phyloP scores from a whole-genome alignment of 2,113 vertebrate genomes.

The Talpa occidentalis region DNA sequence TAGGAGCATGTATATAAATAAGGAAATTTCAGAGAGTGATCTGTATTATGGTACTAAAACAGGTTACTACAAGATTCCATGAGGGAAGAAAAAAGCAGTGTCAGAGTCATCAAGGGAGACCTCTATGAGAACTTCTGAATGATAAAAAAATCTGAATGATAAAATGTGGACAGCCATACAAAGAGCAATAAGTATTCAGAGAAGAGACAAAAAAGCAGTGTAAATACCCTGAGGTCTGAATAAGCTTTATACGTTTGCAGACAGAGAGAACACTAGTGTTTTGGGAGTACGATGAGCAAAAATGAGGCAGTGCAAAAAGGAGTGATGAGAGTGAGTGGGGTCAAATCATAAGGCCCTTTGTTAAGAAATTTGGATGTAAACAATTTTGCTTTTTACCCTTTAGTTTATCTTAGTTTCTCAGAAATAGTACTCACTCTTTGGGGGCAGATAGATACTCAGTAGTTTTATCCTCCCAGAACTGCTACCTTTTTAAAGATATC shows the following conservation, averaged over 20 bases:
- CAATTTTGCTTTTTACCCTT: not conserved
- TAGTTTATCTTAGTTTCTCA: not conserved
- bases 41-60: slow-evolving; percentile 13
- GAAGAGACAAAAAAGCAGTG: not conserved
- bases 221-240: not conserved
- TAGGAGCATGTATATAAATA: not conserved
- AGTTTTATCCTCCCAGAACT: not conserved
- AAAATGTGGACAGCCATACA: not conserved
- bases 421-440: not conserved
- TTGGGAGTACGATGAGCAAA: not conserved
- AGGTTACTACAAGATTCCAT: not conserved
- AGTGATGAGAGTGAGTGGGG: not conserved
- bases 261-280: not conserved
- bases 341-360: not conserved
- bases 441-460: not conserved
- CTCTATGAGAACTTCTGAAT: not conserved
- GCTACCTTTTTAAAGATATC: not conserved
- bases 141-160: not conserved
- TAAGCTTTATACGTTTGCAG: not conserved
- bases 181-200: not conserved
- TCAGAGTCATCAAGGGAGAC: not conserved
- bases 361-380: not conserved
- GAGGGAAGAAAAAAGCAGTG: not conserved
- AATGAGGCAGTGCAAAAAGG: not conserved
- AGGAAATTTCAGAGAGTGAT: slow-evolving; percentile 31